These are phyloP conservation scores for Rhyzopertha dominica DNA, from an alignment of 1,140 invertebrate genomes.

Conservation along the genomic window DNA sequence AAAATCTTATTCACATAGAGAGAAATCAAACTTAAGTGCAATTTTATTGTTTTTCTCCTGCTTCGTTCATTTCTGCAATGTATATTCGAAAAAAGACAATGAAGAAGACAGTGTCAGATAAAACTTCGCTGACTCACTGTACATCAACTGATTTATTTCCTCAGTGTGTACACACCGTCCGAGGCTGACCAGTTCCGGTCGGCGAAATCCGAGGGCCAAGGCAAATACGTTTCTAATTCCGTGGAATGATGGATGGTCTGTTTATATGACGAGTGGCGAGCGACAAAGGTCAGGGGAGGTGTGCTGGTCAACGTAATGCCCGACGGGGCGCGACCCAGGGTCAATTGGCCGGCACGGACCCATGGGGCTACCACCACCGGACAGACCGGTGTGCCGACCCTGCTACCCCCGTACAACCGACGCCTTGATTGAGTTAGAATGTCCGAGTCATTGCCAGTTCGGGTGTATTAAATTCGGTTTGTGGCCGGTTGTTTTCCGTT, in stretches of 20 bases:
- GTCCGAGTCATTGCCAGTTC: slow-evolving; percentile 21
- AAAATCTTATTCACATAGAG: no score
- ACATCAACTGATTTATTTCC: no score
- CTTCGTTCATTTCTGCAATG: no score
- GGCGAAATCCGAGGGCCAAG: slow-evolving; percentile 24
- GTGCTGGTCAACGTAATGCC: slow-evolving; percentile 42
- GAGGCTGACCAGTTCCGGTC: slow-evolving; percentile 27
- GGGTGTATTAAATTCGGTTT: no score
- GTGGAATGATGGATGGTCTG: slow-evolving; percentile 43
- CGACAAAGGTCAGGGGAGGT: slow-evolving; percentile 46
- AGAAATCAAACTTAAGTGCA: no score
- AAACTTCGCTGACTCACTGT: no score
- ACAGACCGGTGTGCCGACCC: slow-evolving; percentile 6
- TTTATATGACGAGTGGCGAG: slow-evolving; percentile 46
- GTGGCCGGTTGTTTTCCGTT: no score
- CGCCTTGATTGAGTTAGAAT: slow-evolving; percentile 23
- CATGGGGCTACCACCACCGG: slow-evolving; percentile 5
- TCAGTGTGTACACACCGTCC: no score
- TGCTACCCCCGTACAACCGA: slow-evolving; percentile 1
- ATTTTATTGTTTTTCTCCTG: no score
- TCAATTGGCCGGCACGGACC: slow-evolving; percentile 41
- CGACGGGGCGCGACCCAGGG: slow-evolving; percentile 39
- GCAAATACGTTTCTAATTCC: slow-evolving; percentile 43
- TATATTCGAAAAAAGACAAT: no score
- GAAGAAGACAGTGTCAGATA: no score